Conservation (phyloP, 2,113 vertebrate genomes). For the Clarias gariepinus region DNA sequence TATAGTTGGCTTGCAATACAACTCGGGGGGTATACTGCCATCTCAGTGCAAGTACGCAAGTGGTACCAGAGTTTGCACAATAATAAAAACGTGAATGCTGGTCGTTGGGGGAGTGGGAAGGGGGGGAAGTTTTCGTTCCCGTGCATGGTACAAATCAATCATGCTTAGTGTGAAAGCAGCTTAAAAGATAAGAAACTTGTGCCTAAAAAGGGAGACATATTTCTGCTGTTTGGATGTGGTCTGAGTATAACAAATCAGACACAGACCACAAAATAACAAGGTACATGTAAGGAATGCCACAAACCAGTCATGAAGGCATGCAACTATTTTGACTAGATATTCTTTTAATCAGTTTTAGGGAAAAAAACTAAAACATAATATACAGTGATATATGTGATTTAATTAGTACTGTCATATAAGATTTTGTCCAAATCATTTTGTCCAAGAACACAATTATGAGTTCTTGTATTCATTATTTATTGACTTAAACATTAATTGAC, state of each 20-base stretch:
- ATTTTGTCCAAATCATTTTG: background rate
- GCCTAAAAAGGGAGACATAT: background rate
- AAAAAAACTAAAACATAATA: background rate
- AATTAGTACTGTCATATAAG: background rate
- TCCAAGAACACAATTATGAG: background rate
- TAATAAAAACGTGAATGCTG: too few relatives aligned
- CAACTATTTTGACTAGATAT: background rate
- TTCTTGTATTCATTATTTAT: background rate
- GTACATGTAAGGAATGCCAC: background rate
- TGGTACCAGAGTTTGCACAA: too few relatives aligned
- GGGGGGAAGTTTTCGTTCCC: too few relatives aligned
- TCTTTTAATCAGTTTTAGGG: background rate
- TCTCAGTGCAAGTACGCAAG: too few relatives aligned
- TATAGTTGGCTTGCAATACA: too few relatives aligned
- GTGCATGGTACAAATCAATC: too few relatives aligned
- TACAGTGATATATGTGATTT: background rate
- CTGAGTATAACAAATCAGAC: background rate
- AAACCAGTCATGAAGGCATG: background rate
- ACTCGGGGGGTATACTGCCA: too few relatives aligned
- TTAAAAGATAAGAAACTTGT: background rate
- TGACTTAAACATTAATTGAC: background rate
- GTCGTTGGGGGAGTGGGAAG: too few relatives aligned
- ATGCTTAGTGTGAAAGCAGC: too few relatives aligned
- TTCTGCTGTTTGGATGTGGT: background rate
- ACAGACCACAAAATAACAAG: background rate